Evolutionary conservation across 2,888 invertebrate species (phyloP), one percentile per base, ranked within the genome.

Genomic region (Ophion ventricosus): DNA sequence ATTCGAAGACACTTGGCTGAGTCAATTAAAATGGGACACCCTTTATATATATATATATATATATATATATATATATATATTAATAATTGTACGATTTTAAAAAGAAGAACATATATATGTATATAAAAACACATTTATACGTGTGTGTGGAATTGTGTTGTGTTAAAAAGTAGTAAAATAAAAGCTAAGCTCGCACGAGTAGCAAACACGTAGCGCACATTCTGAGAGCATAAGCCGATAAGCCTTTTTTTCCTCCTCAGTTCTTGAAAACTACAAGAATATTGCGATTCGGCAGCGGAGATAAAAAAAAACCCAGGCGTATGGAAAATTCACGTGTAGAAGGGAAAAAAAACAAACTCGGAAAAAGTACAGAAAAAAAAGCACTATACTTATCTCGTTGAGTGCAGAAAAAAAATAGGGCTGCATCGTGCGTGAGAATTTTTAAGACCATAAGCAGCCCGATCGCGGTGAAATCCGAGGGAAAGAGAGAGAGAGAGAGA

Each of bases 141-240:
- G n/a, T 54, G 23, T 75, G 7, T 7, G 26, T 2, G 35, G 11
- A 29, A 7, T 75, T 43, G 11, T 7, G 20, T 17, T 40, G 25
- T 23, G 11, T 67, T 67, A 57, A 76, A 76, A 29, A 64, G 76
- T 56, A 57, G 56, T 54, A 66, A 40, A 76, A 66, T 76, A 67
- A 66, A 40, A 66, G 76, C 56, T 57, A 17, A 66, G 75, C 66
- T 56, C 25, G 35, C 57, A 40, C 17, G 57, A 54, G n/a, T 40
- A 23, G 76, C 35, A 57, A 67, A 57, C 76, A 5, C 76, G 76
- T 67, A 76, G 66, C 20, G 35, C 40, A 35, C n/a, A 57, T 66
- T 67, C 57, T 67, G 56, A 56, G 66, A 76, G 66, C 75, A 54
- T 76, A 76, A 76, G 66, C 76, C 57, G 76, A 76, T 76, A 76